phyloP scores from a whole-genome alignment of 2,113 vertebrate genomes.

The Hippocampus guttulatus region DNA sequence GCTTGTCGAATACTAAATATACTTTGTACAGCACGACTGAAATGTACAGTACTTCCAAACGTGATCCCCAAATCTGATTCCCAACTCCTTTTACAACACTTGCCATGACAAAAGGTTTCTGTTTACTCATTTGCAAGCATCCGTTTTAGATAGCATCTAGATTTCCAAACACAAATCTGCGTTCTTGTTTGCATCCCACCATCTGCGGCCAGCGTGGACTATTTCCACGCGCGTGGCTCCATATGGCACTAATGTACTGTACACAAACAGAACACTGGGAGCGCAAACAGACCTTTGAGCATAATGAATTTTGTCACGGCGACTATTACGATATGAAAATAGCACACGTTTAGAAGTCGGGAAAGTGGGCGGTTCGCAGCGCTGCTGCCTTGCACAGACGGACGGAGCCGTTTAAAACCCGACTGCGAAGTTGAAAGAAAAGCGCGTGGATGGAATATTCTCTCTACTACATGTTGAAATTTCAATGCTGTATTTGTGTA shows the following conservation, averaged over 20 bases:
- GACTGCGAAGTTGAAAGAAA: background rate
- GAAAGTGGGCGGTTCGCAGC: background rate
- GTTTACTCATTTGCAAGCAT: background rate
- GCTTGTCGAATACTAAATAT: no score
- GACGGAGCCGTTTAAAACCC: background rate
- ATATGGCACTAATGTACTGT: background rate
- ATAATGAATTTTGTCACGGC: conserved; percentile 5
- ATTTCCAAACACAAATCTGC: background rate
- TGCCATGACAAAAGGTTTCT: background rate
- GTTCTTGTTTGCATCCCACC: conserved; percentile 2
- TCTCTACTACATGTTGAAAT: background rate
- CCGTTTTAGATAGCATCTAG: background rate
- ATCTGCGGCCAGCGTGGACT: conserved; percentile 7
- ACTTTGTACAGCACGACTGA: no score
- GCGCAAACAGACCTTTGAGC: conserved; percentile 7
- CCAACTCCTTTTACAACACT: background rate
- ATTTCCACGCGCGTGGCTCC: background rate
- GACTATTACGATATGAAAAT: conserved; percentile 1
- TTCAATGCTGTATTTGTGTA: background rate
- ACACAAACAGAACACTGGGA: background rate
- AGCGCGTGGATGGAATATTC: background rate
- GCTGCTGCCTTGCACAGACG: background rate
- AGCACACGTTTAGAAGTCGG: background rate
- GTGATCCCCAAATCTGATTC: background rate
- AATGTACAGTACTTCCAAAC: no score